These are phyloP conservation scores for Sturnira hondurensis DNA, from an alignment of 2,113 vertebrate species.

Conservation along the genomic window DNA sequence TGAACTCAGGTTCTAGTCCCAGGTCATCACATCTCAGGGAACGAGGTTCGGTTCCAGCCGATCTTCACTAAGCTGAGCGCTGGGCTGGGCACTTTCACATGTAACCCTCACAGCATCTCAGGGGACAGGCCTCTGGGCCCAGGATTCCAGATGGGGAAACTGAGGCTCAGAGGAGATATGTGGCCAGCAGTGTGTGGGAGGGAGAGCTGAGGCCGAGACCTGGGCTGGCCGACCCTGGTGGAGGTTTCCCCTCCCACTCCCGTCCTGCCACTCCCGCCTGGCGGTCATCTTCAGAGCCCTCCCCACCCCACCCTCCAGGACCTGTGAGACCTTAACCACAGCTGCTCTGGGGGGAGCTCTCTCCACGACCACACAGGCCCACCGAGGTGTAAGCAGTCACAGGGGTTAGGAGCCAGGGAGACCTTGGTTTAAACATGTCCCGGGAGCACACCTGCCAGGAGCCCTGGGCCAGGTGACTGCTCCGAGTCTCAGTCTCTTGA, in stretches of 20 bases:
- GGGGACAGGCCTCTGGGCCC: neutral
- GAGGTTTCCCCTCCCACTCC: neutral
- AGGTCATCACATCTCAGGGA: neutral
- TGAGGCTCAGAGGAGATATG: neutral
- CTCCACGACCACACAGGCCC: neutral
- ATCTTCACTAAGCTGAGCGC: fast-evolving
- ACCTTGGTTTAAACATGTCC: neutral
- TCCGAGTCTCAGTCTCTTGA: neutral
- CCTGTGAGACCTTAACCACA: neutral
- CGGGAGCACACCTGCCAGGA: neutral
- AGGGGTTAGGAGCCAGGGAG: neutral
- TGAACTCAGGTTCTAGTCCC: too few species aligned
- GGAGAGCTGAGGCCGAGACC: neutral
- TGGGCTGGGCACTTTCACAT: neutral
- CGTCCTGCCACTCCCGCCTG: neutral
- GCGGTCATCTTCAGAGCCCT: neutral
- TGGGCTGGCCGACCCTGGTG: neutral
- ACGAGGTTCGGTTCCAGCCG: fast-evolving
- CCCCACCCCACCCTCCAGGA: neutral
- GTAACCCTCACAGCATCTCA: neutral
- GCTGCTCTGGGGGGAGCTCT: neutral
- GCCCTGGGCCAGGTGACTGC: neutral
- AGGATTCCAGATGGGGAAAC: neutral
- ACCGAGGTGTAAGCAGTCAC: fast-evolving
- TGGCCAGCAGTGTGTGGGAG: neutral